Percentiles rank a stretch among this genome's conserved stretches.
Evolutionary conservation across 1,140 invertebrate genomes (phyloP).

Genomic region (Planococcus citri): DNA sequence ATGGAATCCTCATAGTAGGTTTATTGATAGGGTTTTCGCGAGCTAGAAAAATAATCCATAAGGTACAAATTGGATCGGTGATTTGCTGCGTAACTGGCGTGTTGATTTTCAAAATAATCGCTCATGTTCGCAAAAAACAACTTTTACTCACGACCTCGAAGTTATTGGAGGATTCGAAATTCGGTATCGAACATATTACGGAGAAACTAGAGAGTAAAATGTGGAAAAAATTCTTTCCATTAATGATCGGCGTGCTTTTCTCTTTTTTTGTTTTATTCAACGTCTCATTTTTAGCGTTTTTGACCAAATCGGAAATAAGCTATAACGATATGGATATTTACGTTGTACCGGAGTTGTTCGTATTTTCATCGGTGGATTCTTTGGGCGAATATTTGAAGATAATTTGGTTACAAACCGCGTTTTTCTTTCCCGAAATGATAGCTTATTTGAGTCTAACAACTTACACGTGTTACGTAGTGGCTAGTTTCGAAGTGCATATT

Average conservation of each 20-base stretch:
- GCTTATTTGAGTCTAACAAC: neutral
- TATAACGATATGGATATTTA: neutral
- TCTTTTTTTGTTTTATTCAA: neutral
- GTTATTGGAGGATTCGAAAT: neutral
- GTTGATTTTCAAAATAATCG: neutral
- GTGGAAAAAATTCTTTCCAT: neutral
- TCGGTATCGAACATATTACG: neutral
- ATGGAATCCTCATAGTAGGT: neutral
- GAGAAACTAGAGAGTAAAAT: neutral
- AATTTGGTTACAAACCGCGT: neutral
- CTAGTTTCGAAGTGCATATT: neutral
- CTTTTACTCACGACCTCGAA: neutral
- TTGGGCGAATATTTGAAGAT: neutral
- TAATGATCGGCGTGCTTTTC: neutral
- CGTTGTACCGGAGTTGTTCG: neutral
- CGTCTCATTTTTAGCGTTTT: neutral
- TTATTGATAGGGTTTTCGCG: neutral
- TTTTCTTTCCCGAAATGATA: neutral
- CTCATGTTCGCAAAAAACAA: neutral
- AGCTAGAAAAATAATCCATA: neutral
- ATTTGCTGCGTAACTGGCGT: neutral
- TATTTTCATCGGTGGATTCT: neutral
- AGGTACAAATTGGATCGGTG: neutral
- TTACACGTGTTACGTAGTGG: neutral
- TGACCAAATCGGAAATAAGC: neutral